Evolutionary conservation across 1,140 invertebrate genomes (phyloP).

Genomic region (Episyrphus balteatus): DNA sequence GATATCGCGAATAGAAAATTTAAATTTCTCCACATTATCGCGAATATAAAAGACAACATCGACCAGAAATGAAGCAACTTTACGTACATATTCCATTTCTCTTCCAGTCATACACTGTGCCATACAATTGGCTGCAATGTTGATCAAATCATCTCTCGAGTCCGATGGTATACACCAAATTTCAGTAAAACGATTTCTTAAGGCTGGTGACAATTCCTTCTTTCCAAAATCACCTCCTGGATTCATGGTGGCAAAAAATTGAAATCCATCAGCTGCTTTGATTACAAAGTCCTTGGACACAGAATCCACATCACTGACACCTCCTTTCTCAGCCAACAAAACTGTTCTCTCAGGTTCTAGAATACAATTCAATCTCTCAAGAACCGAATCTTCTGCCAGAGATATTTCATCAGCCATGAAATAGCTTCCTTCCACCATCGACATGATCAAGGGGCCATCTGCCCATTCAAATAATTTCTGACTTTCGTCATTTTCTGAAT

Average conservation of each 20-base stretch:
- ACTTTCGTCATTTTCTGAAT: slow-evolving; percentile 12
- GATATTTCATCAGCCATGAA: slow-evolving; percentile 99
- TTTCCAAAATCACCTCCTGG: slow-evolving; percentile 99
- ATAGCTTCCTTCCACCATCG: slow-evolving; percentile 78
- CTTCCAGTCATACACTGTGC: neutral
- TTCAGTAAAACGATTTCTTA: slow-evolving; percentile 96
- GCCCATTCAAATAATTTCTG: slow-evolving; percentile 87
- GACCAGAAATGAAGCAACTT: slow-evolving; percentile 27
- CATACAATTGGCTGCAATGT: slow-evolving; percentile 33
- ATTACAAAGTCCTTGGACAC: slow-evolving; percentile 48
- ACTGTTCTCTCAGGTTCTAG: slow-evolving; percentile 88
- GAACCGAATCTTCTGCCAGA: slow-evolving; percentile 94
- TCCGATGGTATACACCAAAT: slow-evolving; percentile 76
- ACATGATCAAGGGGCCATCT: slow-evolving; percentile 86
- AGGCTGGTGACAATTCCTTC: slow-evolving; percentile 95
- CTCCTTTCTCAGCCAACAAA: slow-evolving; percentile 80
- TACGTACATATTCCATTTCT: slow-evolving; percentile 6
- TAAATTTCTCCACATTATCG: slow-evolving; percentile 48
- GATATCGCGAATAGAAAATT: slow-evolving; percentile 87
- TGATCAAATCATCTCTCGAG: slow-evolving; percentile 55
- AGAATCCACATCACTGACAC: slow-evolving; percentile 31
- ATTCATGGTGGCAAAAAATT: slow-evolving; percentile 98
- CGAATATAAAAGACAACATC: slow-evolving; percentile 27
- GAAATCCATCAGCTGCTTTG: slow-evolving; percentile 66
- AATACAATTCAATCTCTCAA: slow-evolving; percentile 94